phyloP scores from a whole-genome alignment of 53 echinoderm and acorn worm genomes.

The Apostichopus leukothele region DNA sequence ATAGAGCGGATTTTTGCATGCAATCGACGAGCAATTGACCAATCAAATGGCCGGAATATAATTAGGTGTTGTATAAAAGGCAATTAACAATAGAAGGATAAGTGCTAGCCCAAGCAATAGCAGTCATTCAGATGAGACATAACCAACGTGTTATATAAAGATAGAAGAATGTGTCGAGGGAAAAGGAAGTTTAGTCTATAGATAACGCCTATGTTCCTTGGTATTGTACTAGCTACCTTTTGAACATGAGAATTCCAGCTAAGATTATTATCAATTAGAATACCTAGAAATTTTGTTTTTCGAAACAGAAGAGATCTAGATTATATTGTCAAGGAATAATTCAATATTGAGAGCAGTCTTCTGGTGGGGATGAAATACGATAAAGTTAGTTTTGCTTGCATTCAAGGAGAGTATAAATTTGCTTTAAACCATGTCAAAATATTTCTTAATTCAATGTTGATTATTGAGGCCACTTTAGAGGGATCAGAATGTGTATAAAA shows the following conservation, averaged over 20 bases:
- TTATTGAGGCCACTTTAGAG: background rate
- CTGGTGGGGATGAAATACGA: background rate
- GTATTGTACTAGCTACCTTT: background rate
- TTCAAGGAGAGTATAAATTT: background rate
- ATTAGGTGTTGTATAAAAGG: too few relatives aligned
- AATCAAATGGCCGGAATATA: too few relatives aligned
- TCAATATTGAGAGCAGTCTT: background rate
- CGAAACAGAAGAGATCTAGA: background rate
- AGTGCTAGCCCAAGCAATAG: background rate
- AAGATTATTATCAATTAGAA: background rate
- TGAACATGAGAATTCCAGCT: background rate
- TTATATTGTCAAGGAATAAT: background rate
- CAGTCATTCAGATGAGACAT: background rate
- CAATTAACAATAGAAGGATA: background rate
- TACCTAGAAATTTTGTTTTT: too few relatives aligned
- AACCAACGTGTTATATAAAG: background rate
- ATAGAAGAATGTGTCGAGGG: too few relatives aligned
- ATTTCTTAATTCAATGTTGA: background rate
- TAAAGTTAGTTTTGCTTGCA: background rate
- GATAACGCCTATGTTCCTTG: background rate
- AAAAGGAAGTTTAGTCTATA: background rate
- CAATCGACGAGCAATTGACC: too few relatives aligned
- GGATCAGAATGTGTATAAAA: too few relatives aligned
- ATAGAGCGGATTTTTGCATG: too few relatives aligned
- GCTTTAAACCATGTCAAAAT: constrained; percentile 1